Percentiles rank a stretch among this genome's conserved stretches.
phyloP scores from a whole-genome alignment of 2,797 vertebrate species.

The Gorsachius magnificus region DNA sequence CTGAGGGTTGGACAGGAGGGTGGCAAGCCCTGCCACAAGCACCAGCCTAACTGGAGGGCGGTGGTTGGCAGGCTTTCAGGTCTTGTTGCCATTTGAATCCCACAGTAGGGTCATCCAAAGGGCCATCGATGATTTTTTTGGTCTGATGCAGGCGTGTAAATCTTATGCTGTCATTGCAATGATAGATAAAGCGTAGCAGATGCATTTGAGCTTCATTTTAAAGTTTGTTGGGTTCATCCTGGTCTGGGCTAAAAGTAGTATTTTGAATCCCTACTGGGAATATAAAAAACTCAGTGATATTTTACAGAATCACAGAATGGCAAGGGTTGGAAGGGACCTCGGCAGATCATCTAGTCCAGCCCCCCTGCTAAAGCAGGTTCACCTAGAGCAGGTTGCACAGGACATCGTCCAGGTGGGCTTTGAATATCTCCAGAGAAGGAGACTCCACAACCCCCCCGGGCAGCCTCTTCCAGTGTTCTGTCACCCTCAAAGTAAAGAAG shows the following conservation, averaged over 20 bases:
- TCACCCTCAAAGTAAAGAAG: too few relatives aligned
- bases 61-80: background rate
- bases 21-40: background rate
- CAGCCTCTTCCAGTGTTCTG: too few relatives aligned
- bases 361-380: too few relatives aligned
- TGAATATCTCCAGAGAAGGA: too few relatives aligned
- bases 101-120: slow-evolving; percentile 1
- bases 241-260: background rate
- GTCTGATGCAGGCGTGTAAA: background rate
- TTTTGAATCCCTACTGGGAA: background rate
- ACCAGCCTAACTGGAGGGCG: background rate
- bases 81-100: slow-evolving; percentile 25
- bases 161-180: background rate
- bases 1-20: background rate
- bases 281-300: background rate
- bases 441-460: too few relatives aligned
- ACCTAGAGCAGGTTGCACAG: too few relatives aligned
- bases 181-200: background rate
- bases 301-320: too few relatives aligned
- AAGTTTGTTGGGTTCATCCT: background rate
- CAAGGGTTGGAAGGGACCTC: too few relatives aligned
- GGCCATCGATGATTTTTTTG: background rate
- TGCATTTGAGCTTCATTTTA: background rate
- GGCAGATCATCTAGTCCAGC: too few relatives aligned
- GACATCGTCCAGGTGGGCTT: too few relatives aligned